Base-by-base conservation (phyloP, 2,797 vertebrate species). In the Eptatretus atami region DNA sequence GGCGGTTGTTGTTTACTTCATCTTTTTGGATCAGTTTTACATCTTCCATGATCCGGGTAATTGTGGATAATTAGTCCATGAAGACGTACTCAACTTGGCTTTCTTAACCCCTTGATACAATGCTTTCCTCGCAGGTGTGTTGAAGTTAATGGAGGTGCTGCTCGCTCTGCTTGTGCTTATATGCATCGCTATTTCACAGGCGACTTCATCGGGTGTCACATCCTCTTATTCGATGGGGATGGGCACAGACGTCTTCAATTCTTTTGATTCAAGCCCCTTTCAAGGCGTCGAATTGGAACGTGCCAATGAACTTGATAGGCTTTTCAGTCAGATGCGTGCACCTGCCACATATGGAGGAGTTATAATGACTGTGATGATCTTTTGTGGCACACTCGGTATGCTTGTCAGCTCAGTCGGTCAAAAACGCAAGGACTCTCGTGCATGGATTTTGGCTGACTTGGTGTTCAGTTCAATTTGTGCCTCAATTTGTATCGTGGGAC, bases 361-460 rank as follows among this genome's bases (percentile, higher is more conserved):
- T 11, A 25, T 25, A n/a, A 12, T 61, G 9, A 9, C n/a, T 25
- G 25, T 61, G 15, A 10, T 25, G 57, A n/a, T 61, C 57, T 61
- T 61, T 25, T 61, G 57, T 25, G 25, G n/a, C n/a, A 61, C 57
- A 25, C 57, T 61, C 57, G 57, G 57, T 25, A 61, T 61, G 57
- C 57, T 61, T 25, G 57, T 61, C n/a, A 12, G 57, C 57, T n/a
- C n/a, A n/a, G 25, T 25, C n/a, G 25, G 25, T n/a, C 9, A 12
- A 25, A 25, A 12, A n/a, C 57, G n/a, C n/a, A n/a, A 25, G 15
- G 57, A 25, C 57, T 61, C 57, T n/a, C 57, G 57, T 12, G 15
- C 9, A 25, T 61, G 57, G 57, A 12, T 61, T n/a, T n/a, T 61
- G 9, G 57, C 57, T 12, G 57, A 61, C 57, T 61, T 61, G 15